A percentile compares a stretch with the other conserved stretches of the same genome.
Conservation (phyloP, 1,140 invertebrate species). For the Eriocheir sinensis region DNA sequence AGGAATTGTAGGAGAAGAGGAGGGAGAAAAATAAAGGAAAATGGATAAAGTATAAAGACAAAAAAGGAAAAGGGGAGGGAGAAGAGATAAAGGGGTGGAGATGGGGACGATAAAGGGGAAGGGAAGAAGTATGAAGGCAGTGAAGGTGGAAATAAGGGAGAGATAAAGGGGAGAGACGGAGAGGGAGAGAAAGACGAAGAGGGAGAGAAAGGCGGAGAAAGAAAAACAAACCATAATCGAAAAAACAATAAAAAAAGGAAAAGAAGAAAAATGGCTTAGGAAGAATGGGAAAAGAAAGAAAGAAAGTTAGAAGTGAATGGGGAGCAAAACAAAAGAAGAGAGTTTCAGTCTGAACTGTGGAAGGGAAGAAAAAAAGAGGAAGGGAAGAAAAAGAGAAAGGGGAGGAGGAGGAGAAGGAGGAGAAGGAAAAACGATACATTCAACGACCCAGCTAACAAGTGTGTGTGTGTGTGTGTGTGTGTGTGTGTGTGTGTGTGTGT, state of each 20-base stretch:
- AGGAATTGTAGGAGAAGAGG: too few relatives aligned
- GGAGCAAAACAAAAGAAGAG: too few relatives aligned
- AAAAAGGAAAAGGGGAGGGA: background rate
- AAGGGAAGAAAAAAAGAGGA: too few relatives aligned
- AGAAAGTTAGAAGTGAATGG: too few relatives aligned
- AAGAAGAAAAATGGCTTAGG: background rate
- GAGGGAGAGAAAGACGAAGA: background rate
- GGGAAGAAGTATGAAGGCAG: background rate
- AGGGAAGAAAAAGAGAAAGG: too few relatives aligned
- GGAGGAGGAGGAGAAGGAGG: background rate
- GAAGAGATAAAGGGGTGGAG: background rate
- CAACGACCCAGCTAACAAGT: too few relatives aligned
- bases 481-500: conserved; percentile 14
- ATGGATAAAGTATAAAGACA: too few relatives aligned
- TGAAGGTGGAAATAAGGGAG: background rate
- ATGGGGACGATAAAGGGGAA: background rate
- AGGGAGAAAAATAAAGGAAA: too few relatives aligned
- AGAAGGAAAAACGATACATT: background rate
- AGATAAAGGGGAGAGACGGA: background rate
- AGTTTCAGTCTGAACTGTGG: too few relatives aligned
- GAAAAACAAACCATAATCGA: background rate
- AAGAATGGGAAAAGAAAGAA: too few relatives aligned
- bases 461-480: conserved; percentile 15
- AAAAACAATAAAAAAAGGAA: conserved; percentile 1
- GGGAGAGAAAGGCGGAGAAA: background rate